These are phyloP conservation scores for Rhinichthys osculus DNA, from an alignment of 2,797 vertebrate species.

Conservation along the genomic window DNA sequence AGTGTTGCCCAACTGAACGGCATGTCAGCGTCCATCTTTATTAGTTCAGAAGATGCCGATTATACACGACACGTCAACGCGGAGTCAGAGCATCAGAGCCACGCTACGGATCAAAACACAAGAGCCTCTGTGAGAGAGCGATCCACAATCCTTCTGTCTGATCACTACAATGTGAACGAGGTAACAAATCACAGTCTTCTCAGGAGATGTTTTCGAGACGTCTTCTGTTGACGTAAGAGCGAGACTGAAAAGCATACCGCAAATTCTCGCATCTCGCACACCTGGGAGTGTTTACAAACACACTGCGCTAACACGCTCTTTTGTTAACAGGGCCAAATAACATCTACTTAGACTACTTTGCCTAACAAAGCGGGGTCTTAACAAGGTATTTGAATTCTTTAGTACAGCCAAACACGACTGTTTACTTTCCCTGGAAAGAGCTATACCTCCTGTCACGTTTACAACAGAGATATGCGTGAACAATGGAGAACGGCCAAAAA, in stretches of 20 bases:
- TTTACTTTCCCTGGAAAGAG: constrained; percentile 76
- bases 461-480: constrained; percentile 77
- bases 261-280: constrained; percentile 37
- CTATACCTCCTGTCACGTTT: constrained; percentile 77
- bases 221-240: constrained; percentile 9
- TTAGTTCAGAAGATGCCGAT: constrained; percentile 67
- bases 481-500: constrained; percentile 67
- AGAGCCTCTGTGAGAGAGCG: constrained; percentile 17
- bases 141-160: constrained; percentile 20
- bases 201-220: constrained; percentile 33
- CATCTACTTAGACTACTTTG: background rate
- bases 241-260: background rate
- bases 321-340: constrained; percentile 37
- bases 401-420: constrained; percentile 61
- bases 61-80: constrained; percentile 50
- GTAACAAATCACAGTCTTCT: constrained; percentile 43
- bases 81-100: constrained; percentile 30
- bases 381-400: constrained; percentile 71
- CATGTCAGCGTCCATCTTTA: constrained; percentile 77
- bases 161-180: constrained; percentile 67
- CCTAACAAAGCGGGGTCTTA: constrained; percentile 55
- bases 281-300: constrained; percentile 36
- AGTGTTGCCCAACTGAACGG: constrained; percentile 78
- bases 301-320: background rate
- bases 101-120: constrained; percentile 48